Evolutionary conservation across 2,797 vertebrate genomes (phyloP).

Genomic region (Mormyrus hasselquistii): DNA sequence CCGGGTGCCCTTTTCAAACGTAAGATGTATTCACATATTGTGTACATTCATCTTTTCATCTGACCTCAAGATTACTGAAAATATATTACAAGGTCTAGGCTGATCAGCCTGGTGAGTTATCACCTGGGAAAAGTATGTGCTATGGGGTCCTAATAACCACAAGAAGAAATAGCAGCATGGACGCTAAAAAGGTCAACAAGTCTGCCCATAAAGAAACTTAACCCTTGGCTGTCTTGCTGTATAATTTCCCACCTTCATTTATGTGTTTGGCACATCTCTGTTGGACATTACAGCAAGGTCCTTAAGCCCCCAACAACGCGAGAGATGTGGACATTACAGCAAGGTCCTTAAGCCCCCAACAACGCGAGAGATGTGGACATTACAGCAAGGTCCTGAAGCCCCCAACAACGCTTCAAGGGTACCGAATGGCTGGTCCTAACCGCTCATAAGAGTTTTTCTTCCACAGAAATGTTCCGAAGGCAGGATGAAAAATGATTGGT

Average conservation of each 20-base stretch:
- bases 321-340: no score
- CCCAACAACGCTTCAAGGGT: not conserved
- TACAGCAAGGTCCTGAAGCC: no score
- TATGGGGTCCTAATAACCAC: not conserved
- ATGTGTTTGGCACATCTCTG: not conserved
- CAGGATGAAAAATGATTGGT: not conserved
- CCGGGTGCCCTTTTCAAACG: not conserved
- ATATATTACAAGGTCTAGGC: not conserved
- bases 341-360: not conserved
- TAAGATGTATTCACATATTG: not conserved
- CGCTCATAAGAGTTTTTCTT: not conserved
- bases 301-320: not conserved
- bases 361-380: no score
- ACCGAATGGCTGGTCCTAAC: not conserved
- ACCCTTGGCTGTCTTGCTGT: not conserved
- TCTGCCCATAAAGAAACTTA: not conserved
- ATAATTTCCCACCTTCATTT: not conserved
- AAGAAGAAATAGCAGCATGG: not conserved
- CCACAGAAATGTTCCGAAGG: not conserved
- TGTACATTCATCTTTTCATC: not conserved
- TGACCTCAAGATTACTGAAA: not conserved
- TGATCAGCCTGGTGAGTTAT: not conserved
- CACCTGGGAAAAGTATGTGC: not conserved
- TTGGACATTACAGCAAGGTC: not conserved
- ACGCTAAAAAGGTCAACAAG: not conserved